Percentiles rank a stretch among this genome's conserved stretches.
Evolutionary conservation across 2,888 invertebrate species (phyloP).

Genomic region (Koerneria pararmatus): DNA sequence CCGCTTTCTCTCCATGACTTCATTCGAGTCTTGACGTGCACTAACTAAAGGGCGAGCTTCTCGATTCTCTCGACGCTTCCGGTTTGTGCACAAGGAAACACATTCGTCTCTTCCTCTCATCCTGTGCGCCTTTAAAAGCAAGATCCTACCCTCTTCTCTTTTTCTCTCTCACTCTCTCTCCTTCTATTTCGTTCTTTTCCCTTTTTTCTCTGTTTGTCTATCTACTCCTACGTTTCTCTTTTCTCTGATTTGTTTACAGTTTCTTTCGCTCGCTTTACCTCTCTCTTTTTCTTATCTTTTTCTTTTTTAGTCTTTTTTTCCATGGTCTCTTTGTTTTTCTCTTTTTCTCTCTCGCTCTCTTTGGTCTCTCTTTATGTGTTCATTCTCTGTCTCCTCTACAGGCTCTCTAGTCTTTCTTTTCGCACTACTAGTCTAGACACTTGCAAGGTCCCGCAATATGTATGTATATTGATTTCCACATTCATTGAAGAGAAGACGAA

Average conservation of each 20-base stretch:
- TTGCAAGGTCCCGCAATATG: too few species aligned
- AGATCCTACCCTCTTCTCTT: conserved; percentile 10
- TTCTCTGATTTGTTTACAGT: background rate
- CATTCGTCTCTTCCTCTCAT: conserved; percentile 1
- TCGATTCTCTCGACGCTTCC: background rate
- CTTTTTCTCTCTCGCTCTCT: background rate
- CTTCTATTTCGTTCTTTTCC: background rate
- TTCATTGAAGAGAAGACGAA: too few species aligned
- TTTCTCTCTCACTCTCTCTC: conserved; percentile 2
- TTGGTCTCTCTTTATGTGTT: background rate
- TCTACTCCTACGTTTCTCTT: background rate
- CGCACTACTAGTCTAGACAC: too few species aligned
- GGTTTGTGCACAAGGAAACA: background rate
- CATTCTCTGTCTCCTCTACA: too few species aligned
- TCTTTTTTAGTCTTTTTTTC: background rate
- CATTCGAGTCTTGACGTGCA: background rate
- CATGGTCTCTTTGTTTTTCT: background rate
- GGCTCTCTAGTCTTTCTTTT: too few species aligned
- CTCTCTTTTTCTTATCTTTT: background rate
- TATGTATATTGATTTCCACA: too few species aligned
- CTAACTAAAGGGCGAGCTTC: background rate
- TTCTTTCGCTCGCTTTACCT: too few species aligned
- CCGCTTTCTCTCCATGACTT: conserved; percentile 1
- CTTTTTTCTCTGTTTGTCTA: background rate
- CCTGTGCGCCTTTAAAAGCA: too few species aligned